A percentile compares a stretch with the other conserved stretches of the same genome.
phyloP scores from a whole-genome alignment of 1,140 invertebrate species.

The Heliconius nattereri region DNA sequence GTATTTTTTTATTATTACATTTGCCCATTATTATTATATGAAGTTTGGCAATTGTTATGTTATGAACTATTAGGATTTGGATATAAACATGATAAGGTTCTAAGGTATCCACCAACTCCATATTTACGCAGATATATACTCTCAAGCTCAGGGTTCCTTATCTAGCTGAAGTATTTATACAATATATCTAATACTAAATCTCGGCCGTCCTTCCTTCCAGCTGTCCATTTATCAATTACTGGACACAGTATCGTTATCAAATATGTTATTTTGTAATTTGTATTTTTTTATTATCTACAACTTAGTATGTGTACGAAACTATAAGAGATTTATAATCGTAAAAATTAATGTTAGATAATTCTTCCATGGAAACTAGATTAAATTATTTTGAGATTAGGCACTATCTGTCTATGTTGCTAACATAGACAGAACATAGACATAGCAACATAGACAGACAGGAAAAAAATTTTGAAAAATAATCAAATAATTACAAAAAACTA shows the following conservation, averaged over 20 bases:
- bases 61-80: not conserved
- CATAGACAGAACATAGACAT: too few species aligned
- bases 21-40: too few species aligned
- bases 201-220: slow-evolving; percentile 3
- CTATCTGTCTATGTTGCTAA: too few species aligned
- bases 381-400: too few species aligned
- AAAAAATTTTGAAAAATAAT: too few species aligned
- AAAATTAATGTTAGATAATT: too few species aligned
- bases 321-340: too few species aligned
- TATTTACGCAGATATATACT: not conserved
- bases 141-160: not conserved
- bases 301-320: too few species aligned
- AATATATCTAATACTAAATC: slow-evolving; percentile 1
- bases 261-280: not conserved
- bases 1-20: too few species aligned
- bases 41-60: not conserved
- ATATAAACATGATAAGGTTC: not conserved
- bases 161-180: not conserved
- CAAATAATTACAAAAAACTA: too few species aligned
- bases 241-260: not conserved
- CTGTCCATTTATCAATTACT: slow-evolving; percentile 7
- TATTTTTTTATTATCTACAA: not conserved
- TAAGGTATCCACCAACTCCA: not conserved
- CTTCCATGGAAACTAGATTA: too few species aligned
- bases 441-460: too few species aligned